Conservation (phyloP, 2,113 vertebrate genomes). For the Syrrhaptes paradoxus region DNA sequence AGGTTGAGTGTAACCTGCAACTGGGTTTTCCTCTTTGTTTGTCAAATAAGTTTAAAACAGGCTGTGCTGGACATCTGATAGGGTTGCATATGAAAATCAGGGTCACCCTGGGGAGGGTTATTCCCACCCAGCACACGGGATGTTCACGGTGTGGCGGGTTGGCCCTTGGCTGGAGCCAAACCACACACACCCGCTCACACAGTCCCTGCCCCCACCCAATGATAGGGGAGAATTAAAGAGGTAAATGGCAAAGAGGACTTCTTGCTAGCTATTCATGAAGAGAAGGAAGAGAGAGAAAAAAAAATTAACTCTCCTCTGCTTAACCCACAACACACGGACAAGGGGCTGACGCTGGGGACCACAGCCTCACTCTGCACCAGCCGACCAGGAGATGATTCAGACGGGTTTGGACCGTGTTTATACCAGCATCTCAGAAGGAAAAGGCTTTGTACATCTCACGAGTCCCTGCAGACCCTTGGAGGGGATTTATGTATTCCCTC, state of each 20-base stretch:
- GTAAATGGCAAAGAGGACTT: too few species aligned
- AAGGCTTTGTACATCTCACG: neutral
- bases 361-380: rapidly evolving
- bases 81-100: neutral
- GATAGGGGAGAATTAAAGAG: too few species aligned
- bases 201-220: too few species aligned
- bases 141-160: too few species aligned
- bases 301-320: too few species aligned
- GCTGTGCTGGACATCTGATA: rapidly evolving
- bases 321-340: too few species aligned
- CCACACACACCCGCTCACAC: too few species aligned
- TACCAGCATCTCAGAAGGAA: neutral
- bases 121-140: neutral
- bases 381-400: rapidly evolving
- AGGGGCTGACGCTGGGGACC: too few species aligned
- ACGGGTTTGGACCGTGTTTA: neutral
- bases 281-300: too few species aligned
- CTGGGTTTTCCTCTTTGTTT: neutral
- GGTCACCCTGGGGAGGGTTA: too few species aligned
- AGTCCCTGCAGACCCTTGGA: neutral
- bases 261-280: too few species aligned
- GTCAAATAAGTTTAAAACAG: neutral
- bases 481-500: neutral
- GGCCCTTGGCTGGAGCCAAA: too few species aligned
- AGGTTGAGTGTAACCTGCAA: neutral